Evolutionary conservation across 35 echinoderm and acorn worm genomes (phyloP), one percentile per base, ranked within the genome.

Genomic region (Apostichopus japonicus): DNA sequence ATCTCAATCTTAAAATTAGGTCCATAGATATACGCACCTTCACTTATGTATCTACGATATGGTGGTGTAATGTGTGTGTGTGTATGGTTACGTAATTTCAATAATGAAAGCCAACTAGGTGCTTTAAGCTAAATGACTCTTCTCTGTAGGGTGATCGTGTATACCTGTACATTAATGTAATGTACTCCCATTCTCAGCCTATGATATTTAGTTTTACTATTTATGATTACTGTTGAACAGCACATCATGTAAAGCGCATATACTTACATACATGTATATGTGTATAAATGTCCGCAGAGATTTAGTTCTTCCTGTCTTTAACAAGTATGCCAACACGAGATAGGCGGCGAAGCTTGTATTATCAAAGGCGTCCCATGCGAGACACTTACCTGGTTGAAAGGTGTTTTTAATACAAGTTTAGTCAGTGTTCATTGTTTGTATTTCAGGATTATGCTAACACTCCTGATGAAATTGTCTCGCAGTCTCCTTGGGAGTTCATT

Each of bases 381-480:
- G 81, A 84, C n/a, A 84, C 15, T 84, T n/a, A 84, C 81, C 56
- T 84, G 22, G 9, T 53, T 54, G 55, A 84, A 54, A 84, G 56
- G 81, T 84, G 81, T 84, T 84, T 84, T 84, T 27, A n/a, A 57
- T 57, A 58, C 81, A 55, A 59, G 56, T 84, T 84, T 22, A 84
- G 56, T 57, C 81, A 84, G 71, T 75, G 81, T 55, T 24, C 15
- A n/a, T n/a, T 84, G 81, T 84, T 84, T 84, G 24, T 84, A 84
- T 84, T 84, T 59, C 81, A 84, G 81, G 81, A 84, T 84, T 84
- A 84, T 84, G 81, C 81, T 84, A 84, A 84, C 81, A 84, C 57
- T n/a, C n/a, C 56, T 84, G 81, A 84, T 84, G 54, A 84, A 84
- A 58, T 75, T 23, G 71, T 75, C 71, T 19, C 21, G 7, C 71